These are phyloP conservation scores for Enteromius radiatus DNA, from an alignment of 2,797 vertebrate genomes.

Conservation along the genomic window DNA sequence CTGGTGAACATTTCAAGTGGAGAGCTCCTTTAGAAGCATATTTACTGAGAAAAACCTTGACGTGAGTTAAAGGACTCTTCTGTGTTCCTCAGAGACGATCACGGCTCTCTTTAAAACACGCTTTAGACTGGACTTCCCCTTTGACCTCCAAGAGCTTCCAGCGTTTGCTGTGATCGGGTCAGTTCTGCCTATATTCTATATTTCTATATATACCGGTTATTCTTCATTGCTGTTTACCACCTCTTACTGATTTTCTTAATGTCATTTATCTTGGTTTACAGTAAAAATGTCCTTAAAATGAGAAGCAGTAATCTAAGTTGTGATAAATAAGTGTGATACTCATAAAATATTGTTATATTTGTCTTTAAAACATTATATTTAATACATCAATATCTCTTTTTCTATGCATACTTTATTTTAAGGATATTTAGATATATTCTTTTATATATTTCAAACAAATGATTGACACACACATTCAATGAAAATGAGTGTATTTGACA, in stretches of 20 bases:
- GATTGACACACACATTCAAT: no score
- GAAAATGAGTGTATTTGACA: no score
- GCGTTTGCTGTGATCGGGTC: constrained; percentile 96
- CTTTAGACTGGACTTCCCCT: constrained; percentile 94
- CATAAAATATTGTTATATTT: not conserved
- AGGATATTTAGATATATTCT: no score
- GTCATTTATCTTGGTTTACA: not conserved
- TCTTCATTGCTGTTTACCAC: not conserved
- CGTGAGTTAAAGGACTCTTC: not conserved
- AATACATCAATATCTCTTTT: no score
- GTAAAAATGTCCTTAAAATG: not conserved
- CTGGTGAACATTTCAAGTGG: no score
- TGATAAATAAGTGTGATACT: no score
- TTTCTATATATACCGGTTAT: no score
- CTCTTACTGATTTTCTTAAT: not conserved
- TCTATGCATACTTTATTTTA: no score
- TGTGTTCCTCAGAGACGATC: constrained; percentile 86
- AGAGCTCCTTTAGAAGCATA: no score
- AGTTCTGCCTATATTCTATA: no score
- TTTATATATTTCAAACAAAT: no score
- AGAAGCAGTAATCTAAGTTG: not conserved
- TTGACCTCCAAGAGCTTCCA: constrained; percentile 95
- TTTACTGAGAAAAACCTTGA: no score
- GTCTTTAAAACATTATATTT: not conserved
- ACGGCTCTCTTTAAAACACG: constrained; percentile 96